phyloP scores from a whole-genome alignment of 2,797 vertebrate species.

The Tympanoctomys barrerae region DNA sequence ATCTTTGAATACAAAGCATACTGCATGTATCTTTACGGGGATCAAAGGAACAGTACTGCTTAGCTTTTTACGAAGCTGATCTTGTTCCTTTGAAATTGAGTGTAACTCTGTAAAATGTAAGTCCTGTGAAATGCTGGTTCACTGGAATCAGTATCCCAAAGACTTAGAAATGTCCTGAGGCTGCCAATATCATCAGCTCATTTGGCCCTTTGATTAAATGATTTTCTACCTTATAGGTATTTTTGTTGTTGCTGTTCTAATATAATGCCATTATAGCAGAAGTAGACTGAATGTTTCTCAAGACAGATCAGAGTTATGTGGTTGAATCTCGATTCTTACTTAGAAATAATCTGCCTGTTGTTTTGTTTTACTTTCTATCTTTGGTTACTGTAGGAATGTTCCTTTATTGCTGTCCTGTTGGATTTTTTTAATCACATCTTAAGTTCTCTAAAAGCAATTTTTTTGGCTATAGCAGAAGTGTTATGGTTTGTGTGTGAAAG shows the following conservation, averaged over 20 bases:
- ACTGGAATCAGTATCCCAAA: background rate
- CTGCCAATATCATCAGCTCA: background rate
- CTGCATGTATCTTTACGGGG: background rate
- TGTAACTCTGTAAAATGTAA: background rate
- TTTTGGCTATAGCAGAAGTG: constrained; percentile 23
- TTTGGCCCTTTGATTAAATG: constrained; percentile 80
- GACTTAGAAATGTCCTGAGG: background rate
- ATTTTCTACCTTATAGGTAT: constrained; percentile 78
- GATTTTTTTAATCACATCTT: constrained; percentile 21
- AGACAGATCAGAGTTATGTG: constrained; percentile 74
- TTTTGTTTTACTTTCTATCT: constrained; percentile 71
- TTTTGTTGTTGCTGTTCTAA: constrained; percentile 45
- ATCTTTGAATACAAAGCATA: background rate
- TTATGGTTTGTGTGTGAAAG: background rate
- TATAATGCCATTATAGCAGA: constrained; percentile 68
- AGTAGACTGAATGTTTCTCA: constrained; percentile 77
- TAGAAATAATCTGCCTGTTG: constrained; percentile 64
- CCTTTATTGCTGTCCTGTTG: constrained; percentile 28
- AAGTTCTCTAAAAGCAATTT: constrained; percentile 65
- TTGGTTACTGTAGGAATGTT: constrained; percentile 26
- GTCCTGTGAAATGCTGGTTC: background rate
- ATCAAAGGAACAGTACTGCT: background rate
- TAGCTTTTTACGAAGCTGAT: constrained; percentile 12
- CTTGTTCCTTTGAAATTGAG: constrained; percentile 2
- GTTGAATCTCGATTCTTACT: constrained; percentile 77